Percentiles rank a stretch among this genome's conserved stretches.
phyloP scores from a whole-genome alignment of 2,113 vertebrate species.

The Smithornis capensis region DNA sequence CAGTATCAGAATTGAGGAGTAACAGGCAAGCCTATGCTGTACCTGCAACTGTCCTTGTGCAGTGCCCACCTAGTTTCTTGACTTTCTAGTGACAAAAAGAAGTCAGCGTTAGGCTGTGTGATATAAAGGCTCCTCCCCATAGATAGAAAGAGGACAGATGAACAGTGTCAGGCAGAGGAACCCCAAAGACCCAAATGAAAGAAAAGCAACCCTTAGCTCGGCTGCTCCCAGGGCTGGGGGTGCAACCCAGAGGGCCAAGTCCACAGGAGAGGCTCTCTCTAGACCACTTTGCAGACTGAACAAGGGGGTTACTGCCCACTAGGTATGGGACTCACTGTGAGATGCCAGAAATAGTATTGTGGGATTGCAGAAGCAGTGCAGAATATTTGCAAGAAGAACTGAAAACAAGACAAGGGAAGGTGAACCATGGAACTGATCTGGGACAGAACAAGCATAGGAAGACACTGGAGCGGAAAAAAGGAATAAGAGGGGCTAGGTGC shows the following conservation, averaged over 20 bases:
- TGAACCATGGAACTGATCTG: background rate
- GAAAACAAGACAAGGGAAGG: background rate
- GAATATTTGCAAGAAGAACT: background rate
- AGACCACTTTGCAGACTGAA: background rate
- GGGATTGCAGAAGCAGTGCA: background rate
- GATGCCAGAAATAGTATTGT: background rate
- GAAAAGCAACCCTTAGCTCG: background rate
- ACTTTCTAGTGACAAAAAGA: background rate
- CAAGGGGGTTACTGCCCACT: background rate
- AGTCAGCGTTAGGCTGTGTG: background rate
- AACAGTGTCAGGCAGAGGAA: background rate
- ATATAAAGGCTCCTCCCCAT: background rate
- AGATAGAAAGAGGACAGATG: background rate
- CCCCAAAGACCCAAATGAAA: background rate
- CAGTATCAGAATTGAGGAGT: background rate
- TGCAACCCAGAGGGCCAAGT: fast-evolving
- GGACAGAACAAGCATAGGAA: background rate
- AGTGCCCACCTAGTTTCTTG: background rate
- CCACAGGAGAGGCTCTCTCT: background rate
- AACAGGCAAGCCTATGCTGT: fast-evolving
- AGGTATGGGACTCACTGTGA: background rate
- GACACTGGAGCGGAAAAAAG: background rate
- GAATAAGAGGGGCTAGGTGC: background rate
- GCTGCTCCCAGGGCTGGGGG: background rate
- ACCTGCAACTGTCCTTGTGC: background rate